Evolutionary conservation across 2,113 vertebrate species (phyloP).

Genomic region (Synchiropus splendidus): DNA sequence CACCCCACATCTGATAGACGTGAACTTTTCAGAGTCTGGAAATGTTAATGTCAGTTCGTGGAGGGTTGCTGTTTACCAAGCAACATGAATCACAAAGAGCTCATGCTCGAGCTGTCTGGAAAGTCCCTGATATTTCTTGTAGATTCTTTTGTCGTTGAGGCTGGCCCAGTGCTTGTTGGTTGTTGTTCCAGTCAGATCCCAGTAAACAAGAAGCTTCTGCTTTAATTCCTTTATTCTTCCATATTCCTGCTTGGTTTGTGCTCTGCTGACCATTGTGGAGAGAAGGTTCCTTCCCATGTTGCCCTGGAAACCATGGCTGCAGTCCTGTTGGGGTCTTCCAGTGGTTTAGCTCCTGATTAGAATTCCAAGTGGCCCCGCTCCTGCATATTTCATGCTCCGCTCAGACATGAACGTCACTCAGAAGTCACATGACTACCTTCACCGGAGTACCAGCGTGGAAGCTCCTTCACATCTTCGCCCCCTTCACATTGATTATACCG

Average conservation of each 20-base stretch:
- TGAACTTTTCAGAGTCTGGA: neutral
- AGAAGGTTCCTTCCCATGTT: conserved; percentile 37
- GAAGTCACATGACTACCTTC: too few relatives aligned
- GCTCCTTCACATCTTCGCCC: too few relatives aligned
- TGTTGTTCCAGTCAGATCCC: conserved; percentile 22
- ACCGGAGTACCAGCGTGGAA: too few relatives aligned
- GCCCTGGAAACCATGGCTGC: conserved; percentile 39
- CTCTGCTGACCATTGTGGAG: conserved; percentile 30
- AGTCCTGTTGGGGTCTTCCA: conserved; percentile 45
- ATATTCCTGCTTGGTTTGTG: conserved; percentile 9
- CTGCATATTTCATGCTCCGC: conserved; percentile 34
- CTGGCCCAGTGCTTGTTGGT: conserved; percentile 7
- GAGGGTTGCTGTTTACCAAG: conserved; percentile 13
- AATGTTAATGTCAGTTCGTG: conserved; percentile 2
- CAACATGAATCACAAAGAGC: conserved; percentile 15
- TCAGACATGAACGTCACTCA: conserved; percentile 6
- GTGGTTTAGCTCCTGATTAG: conserved; percentile 38
- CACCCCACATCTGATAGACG: too few relatives aligned
- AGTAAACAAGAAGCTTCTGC: conserved; percentile 9
- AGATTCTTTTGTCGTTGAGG: too few relatives aligned
- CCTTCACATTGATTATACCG: too few relatives aligned
- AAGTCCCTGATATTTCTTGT: conserved; percentile 15
- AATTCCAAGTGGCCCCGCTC: conserved; percentile 29
- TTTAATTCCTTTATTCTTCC: neutral
- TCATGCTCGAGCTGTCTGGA: conserved; percentile 13